Evolutionary conservation across 30 jellyfish, hydroid and myxozoan genomes (phyloP).

Genomic region (Pelagia noctiluca): DNA sequence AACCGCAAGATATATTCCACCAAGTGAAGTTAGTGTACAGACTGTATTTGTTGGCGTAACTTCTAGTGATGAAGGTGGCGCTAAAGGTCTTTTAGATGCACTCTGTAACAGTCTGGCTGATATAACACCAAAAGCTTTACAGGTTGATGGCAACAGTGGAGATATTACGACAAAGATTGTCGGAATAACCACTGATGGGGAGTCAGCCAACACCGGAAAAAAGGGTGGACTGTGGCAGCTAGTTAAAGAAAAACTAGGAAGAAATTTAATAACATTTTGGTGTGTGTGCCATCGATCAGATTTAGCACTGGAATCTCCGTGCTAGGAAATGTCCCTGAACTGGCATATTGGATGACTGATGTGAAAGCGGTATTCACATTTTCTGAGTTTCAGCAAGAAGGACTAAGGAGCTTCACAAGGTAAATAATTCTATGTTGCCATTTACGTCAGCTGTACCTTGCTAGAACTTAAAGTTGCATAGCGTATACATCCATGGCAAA

Average conservation of each 20-base stretch:
- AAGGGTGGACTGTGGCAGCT: conserved; percentile 50
- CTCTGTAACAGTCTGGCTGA: conserved; percentile 19
- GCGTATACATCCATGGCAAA: too few relatives aligned
- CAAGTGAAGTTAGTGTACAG: conserved; percentile 38
- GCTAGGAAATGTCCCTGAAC: conserved; percentile 6
- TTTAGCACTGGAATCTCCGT: conserved; percentile 67
- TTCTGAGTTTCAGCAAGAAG: not conserved
- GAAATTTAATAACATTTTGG: conserved; percentile 60
- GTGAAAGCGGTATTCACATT: not conserved
- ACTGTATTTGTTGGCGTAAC: conserved; percentile 34
- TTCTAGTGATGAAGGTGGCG: conserved; percentile 43
- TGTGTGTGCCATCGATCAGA: conserved; percentile 69
- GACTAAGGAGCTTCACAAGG: not conserved
- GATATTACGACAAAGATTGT: conserved; percentile 23
- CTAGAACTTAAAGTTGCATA: too few relatives aligned
- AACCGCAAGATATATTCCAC: conserved; percentile 46
- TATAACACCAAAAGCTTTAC: conserved; percentile 13
- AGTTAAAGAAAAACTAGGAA: conserved; percentile 27
- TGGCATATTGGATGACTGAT: conserved; percentile 14
- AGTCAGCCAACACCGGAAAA: conserved; percentile 48
- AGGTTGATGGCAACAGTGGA: not conserved
- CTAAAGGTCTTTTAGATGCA: conserved; percentile 46
- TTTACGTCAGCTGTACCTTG: too few relatives aligned
- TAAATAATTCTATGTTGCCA: too few relatives aligned
- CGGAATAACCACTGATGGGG: conserved; percentile 59